Evolutionary conservation across 2,888 invertebrate species (phyloP).

Genomic region (Ophion costatus): DNA sequence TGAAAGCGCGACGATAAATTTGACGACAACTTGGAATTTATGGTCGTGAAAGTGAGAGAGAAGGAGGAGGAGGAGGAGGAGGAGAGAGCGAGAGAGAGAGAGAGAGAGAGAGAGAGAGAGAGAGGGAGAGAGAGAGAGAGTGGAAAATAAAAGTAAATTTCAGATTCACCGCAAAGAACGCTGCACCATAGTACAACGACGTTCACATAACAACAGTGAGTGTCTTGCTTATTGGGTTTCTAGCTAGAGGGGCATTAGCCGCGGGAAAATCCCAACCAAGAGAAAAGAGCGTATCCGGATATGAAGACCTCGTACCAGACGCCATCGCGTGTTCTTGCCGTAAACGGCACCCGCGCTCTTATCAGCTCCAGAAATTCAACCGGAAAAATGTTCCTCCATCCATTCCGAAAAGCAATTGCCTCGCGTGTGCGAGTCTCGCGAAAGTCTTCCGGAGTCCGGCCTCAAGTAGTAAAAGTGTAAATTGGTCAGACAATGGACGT

Average conservation of each 20-base stretch:
- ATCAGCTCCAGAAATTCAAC: constrained; percentile 29
- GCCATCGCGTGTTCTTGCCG: constrained; percentile 13
- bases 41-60: background rate
- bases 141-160: constrained; percentile 17
- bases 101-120: background rate
- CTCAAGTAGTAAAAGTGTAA: constrained; percentile 46
- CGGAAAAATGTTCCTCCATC: constrained; percentile 4
- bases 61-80: background rate
- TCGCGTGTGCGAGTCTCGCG: constrained; percentile 7
- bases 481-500: constrained; percentile 37
- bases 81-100: background rate
- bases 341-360: background rate
- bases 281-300: constrained; percentile 22
- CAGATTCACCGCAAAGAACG: background rate
- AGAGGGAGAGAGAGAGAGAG: background rate
- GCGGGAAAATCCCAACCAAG: background rate
- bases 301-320: constrained; percentile 20
- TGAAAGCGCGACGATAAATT: constrained; percentile 35
- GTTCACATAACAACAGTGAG: constrained; percentile 24
- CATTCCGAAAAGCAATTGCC: constrained; percentile 1
- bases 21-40: constrained; percentile 7
- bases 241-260: constrained; percentile 22
- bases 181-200: background rate
- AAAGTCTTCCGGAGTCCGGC: constrained; percentile 19
- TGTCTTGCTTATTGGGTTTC: constrained; percentile 38